These are phyloP conservation scores for Stenodera caucasica DNA, from an alignment of 2,888 invertebrate genomes.

Conservation along the genomic window DNA sequence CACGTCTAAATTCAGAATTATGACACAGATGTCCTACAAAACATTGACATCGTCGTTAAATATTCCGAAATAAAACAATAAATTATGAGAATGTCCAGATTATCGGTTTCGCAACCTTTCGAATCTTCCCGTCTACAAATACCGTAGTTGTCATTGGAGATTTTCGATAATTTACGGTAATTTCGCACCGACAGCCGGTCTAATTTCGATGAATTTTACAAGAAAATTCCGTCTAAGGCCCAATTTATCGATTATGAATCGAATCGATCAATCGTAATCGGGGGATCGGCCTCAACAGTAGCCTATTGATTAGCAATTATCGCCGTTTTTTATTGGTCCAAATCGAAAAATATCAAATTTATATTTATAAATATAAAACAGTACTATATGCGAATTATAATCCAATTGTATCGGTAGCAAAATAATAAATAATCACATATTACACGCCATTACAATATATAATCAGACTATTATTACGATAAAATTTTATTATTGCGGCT, in stretches of 20 bases:
- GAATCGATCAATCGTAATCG: no score
- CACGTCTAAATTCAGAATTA: slow-evolving; percentile 46
- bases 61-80: slow-evolving; percentile 39
- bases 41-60: slow-evolving; percentile 40
- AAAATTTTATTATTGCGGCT: slow-evolving; percentile 38
- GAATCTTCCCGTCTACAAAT: not conserved
- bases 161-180: not conserved
- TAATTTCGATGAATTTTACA: no score
- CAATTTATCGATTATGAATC: no score
- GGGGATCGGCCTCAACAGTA: no score
- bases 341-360: slow-evolving; percentile 21
- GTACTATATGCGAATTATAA: slow-evolving; percentile 41
- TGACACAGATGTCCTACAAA: slow-evolving; percentile 45
- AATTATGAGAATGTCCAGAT: slow-evolving; percentile 12
- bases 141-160: no score
- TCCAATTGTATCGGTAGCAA: slow-evolving; percentile 42
- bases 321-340: no score
- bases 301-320: slow-evolving; percentile 47
- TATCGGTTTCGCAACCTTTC: not conserved
- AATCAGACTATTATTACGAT: slow-evolving; percentile 44
- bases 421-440: slow-evolving; percentile 46
- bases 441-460: slow-evolving; percentile 45
- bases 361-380: slow-evolving; percentile 4
- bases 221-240: no score
- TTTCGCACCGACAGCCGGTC: no score